A percentile compares a stretch with the other conserved stretches of the same genome.
These are phyloP conservation scores for Podarcis lilfordi DNA, from an alignment of 2,797 vertebrate species.

Conservation along the genomic window DNA sequence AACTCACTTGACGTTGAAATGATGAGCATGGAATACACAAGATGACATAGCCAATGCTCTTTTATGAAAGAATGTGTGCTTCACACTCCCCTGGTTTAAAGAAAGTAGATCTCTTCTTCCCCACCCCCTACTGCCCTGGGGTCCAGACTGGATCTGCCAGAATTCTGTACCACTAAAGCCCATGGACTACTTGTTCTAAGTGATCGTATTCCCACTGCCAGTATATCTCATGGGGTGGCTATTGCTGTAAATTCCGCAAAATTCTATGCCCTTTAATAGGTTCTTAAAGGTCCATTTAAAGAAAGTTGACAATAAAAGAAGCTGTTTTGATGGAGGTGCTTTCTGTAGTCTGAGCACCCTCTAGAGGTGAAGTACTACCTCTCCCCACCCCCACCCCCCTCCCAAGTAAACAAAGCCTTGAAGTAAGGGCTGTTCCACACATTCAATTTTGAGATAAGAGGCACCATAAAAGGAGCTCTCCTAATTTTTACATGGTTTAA, in stretches of 20 bases:
- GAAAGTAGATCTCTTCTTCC: background rate
- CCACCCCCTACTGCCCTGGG: no score
- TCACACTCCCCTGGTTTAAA: background rate
- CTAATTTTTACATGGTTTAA: background rate
- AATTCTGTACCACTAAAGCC: background rate
- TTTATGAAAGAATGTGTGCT: background rate
- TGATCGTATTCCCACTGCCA: background rate
- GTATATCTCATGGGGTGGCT: constrained; percentile 1
- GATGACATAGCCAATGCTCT: background rate
- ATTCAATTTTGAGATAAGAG: background rate
- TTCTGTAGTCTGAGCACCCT: constrained; percentile 41
- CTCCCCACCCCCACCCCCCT: background rate
- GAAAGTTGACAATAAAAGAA: background rate
- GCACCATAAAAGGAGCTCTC: background rate
- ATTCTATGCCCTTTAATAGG: background rate
- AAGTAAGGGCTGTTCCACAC: background rate
- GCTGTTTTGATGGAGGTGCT: background rate
- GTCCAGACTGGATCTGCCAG: no score
- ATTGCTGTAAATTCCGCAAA: background rate
- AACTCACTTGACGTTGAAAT: background rate
- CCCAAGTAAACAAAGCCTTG: background rate
- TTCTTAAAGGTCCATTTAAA: constrained; percentile 1
- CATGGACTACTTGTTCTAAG: background rate
- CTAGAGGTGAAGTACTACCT: constrained; percentile 38
- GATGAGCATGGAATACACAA: background rate